Conservation (phyloP, 2,113 vertebrate genomes). For the Onychorhynchus coronatus region DNA sequence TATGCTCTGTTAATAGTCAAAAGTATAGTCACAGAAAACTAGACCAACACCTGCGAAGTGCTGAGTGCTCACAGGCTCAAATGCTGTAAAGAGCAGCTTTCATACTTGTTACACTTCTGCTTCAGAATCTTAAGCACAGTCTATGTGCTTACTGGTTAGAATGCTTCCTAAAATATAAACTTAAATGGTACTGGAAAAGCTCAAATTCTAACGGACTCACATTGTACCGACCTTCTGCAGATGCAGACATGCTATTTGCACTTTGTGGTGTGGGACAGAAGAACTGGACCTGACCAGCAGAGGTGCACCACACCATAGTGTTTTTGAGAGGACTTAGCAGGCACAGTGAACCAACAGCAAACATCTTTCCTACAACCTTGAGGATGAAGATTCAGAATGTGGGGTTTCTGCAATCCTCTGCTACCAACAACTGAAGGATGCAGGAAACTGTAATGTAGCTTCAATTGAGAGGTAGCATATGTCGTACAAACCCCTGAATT, state of each 20-base stretch:
- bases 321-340: background rate
- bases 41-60: background rate
- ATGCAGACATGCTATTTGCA: background rate
- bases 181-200: background rate
- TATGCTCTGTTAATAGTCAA: background rate
- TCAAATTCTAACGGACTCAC: background rate
- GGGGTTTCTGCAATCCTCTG: background rate
- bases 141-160: background rate
- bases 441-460: background rate
- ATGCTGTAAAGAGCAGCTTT: background rate
- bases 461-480: background rate
- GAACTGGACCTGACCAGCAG: background rate
- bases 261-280: background rate
- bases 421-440: background rate
- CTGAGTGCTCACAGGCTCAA: background rate
- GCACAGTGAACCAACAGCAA: fast-evolving
- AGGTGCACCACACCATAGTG: background rate
- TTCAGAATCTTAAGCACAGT: background rate
- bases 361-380: background rate
- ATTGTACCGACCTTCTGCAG: background rate
- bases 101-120: background rate
- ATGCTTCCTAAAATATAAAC: background rate
- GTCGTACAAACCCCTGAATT: background rate
- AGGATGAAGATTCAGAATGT: background rate
- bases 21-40: background rate